Evolutionary conservation across 2,113 vertebrate species (phyloP).

Genomic region (Meriones unguiculatus): DNA sequence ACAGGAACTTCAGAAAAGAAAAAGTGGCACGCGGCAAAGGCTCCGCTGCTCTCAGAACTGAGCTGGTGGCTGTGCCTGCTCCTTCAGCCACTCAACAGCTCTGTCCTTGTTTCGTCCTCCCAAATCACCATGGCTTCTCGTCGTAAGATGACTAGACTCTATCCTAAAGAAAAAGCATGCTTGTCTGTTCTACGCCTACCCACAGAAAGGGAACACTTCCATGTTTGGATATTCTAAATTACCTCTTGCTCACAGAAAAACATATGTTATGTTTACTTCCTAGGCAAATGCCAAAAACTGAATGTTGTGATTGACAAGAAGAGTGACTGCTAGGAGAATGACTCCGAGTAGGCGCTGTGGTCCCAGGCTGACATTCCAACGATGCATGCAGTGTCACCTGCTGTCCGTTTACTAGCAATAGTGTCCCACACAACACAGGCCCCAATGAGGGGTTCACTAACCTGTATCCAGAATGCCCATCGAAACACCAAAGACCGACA

Average conservation of each 20-base stretch:
- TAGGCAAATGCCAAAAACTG: neutral
- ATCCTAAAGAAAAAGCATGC: neutral
- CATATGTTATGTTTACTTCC: neutral
- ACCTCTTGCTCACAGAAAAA: neutral
- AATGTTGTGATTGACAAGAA: neutral
- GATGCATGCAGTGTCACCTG: neutral
- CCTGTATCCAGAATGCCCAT: conserved; percentile 95
- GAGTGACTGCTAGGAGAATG: neutral
- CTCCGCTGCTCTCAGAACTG: neutral
- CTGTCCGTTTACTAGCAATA: neutral
- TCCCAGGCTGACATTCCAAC: neutral
- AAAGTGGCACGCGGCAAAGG: neutral
- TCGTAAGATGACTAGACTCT: neutral
- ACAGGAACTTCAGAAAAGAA: neutral
- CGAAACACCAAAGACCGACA: conserved; percentile 91
- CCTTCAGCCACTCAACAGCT: neutral
- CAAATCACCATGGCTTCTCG: neutral
- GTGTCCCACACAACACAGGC: neutral
- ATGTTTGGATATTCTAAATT: neutral
- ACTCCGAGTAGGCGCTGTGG: neutral
- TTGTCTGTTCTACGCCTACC: neutral
- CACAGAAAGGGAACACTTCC: neutral
- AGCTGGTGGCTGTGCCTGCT: neutral
- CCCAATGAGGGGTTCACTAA: conserved; percentile 76
- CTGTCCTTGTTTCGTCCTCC: neutral